Conservation (phyloP, 2,797 vertebrate species). For the Poeciliopsis paucimaculata region DNA sequence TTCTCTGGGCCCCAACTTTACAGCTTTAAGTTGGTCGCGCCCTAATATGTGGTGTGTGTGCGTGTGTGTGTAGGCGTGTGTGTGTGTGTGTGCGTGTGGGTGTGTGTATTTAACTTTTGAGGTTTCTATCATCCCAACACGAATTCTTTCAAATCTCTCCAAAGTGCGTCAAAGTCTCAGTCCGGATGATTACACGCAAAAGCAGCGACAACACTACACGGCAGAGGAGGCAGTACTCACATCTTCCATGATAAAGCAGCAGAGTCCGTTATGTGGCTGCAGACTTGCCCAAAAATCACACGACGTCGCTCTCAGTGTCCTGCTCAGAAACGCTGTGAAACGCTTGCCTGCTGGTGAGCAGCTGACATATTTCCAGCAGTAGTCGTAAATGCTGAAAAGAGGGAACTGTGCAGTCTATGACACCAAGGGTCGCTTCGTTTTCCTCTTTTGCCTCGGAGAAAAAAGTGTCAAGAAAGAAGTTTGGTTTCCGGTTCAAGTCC, state of each 20-base stretch:
- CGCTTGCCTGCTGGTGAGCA: conserved; percentile 18
- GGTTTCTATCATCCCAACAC: not conserved
- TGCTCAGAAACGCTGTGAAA: not conserved
- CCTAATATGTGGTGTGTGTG: not conserved
- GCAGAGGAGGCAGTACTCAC: conserved; percentile 65
- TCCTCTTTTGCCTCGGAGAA: conserved; percentile 58
- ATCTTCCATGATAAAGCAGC: conserved; percentile 79
- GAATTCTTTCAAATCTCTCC: not conserved
- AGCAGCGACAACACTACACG: not conserved
- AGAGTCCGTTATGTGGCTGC: conserved; percentile 62
- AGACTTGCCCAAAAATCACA: conserved; percentile 38
- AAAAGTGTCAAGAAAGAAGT: conserved; percentile 70
- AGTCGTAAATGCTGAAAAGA: conserved; percentile 50
- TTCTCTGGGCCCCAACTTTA: not conserved
- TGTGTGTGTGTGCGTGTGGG: not conserved
- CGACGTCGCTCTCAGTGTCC: conserved; percentile 62
- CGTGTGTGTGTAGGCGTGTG: no score
- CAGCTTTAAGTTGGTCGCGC: conserved; percentile 22
- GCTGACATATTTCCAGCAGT: conserved; percentile 66
- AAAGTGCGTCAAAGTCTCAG: not conserved
- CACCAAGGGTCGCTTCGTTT: conserved; percentile 49
- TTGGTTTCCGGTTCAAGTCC: conserved; percentile 80
- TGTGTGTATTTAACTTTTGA: not conserved
- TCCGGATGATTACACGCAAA: not conserved
- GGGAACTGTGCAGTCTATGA: conserved; percentile 66